Base-by-base conservation (phyloP, 2,888 invertebrate genomes). In the Meloe dianella region DNA sequence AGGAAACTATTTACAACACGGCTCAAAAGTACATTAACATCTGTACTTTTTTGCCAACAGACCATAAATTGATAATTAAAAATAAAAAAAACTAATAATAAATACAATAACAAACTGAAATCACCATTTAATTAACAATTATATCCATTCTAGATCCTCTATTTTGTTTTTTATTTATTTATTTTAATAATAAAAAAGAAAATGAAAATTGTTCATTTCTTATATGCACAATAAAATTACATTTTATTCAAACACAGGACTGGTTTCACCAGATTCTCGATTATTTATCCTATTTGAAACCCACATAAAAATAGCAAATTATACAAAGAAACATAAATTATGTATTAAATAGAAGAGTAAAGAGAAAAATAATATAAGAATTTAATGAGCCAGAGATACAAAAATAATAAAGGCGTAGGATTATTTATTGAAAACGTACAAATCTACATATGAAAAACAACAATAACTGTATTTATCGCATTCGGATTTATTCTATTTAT, bases 51-150 rank as follows among this genome's bases (percentile, higher is more conserved):
- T n/a, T 65, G 61, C 47, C 65, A 69, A 27, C 64, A 64, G 65
- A 69, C 67, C 71, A 69, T 71, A 66, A 67, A 64, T 64, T 51
- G 64, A 56, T 61, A 67, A 67, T 67, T 67, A 64, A 61, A 12
- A 24, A 3, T 10, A 20, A 51, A 14, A 51, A 51, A 0, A 24
- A 51, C 24, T 17, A 41, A 41, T 17, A 41, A 41, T 17, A 41
- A 17, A 8, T n/a, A 17, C 17, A 17, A 12, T 14, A 47, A 47
- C 8, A 51, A 24, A 51, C 12, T 22, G 58, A 61, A 57, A 30
- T 47, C 64, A 66, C 66, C 63, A 51, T 58, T 56, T 59, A 60
- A 57, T 54, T 61, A 64, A 47, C 17, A 24, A 61, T 60, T 22
- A 51, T 12, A 51, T 22, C 24, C 22, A 51, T 22, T 10, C 17